Conservation (phyloP, 1,140 invertebrate genomes). For the Dendroctonus valens region DNA sequence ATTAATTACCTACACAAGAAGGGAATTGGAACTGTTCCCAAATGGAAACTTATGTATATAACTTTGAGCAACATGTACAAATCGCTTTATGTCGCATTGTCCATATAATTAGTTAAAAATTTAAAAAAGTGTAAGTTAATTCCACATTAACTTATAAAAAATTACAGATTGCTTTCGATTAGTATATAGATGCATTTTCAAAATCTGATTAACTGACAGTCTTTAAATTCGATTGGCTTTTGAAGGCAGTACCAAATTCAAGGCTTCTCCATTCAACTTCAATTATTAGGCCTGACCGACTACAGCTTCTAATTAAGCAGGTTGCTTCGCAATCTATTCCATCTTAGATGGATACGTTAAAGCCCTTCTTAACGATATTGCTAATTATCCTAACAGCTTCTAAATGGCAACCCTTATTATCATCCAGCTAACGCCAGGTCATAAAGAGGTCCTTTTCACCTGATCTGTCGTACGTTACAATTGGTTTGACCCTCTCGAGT, state of each 20-base stretch:
- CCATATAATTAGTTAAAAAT: background rate
- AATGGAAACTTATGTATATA: too few species aligned
- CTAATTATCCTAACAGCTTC: conserved; percentile 24
- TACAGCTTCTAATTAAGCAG: background rate
- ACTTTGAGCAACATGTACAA: too few species aligned
- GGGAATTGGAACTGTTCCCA: background rate
- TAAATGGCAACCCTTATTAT: conserved; percentile 24
- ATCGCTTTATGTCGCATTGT: background rate
- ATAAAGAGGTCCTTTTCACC: background rate
- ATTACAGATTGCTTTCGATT: background rate
- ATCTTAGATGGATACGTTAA: background rate
- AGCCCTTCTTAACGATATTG: conserved; percentile 8
- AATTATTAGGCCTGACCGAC: background rate
- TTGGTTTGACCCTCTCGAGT: background rate
- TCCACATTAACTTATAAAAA: background rate
- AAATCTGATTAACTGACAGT: too few species aligned
- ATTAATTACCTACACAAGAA: conserved; percentile 8
- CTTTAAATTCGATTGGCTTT: too few species aligned
- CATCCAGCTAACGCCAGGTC: background rate
- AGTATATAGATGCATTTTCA: background rate
- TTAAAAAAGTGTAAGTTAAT: background rate
- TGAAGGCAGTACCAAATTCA: too few species aligned
- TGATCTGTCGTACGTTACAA: background rate
- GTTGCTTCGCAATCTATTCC: background rate
- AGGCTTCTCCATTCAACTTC: too few species aligned